Conservation (phyloP, 2,113 vertebrate species). For the Pithys albifrons region DNA sequence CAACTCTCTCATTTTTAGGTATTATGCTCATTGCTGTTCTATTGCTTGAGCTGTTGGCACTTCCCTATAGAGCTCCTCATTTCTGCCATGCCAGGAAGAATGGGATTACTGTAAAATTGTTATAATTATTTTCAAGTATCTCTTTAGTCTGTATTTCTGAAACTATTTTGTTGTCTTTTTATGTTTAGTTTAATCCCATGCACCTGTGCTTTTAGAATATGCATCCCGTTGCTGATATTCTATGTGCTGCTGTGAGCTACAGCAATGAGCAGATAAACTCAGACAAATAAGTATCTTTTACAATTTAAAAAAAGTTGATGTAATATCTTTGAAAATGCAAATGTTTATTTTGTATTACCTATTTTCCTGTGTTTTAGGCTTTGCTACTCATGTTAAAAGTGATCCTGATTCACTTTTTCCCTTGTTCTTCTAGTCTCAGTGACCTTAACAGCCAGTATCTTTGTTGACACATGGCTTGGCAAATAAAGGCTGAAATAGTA, state of each 20-base stretch:
- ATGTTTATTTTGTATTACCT: background rate
- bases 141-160: background rate
- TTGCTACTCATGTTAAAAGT: background rate
- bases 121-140: background rate
- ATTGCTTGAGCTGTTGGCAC: background rate
- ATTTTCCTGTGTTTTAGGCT: background rate
- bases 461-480: constrained; percentile 20
- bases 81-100: background rate
- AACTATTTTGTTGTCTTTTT: background rate
- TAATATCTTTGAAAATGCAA: background rate
- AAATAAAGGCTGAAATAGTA: constrained; percentile 35
- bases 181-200: background rate
- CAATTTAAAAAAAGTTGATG: background rate
- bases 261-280: background rate
- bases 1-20: background rate
- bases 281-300: background rate
- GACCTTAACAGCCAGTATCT: background rate
- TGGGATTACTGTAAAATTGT: background rate
- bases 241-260: background rate
- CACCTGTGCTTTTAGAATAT: background rate
- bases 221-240: background rate
- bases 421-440: background rate
- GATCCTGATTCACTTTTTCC: background rate
- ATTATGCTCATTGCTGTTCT: background rate
- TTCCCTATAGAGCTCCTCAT: background rate